phyloP scores from a whole-genome alignment of 2,113 vertebrate species.

The Cochlearius cochlearius region DNA sequence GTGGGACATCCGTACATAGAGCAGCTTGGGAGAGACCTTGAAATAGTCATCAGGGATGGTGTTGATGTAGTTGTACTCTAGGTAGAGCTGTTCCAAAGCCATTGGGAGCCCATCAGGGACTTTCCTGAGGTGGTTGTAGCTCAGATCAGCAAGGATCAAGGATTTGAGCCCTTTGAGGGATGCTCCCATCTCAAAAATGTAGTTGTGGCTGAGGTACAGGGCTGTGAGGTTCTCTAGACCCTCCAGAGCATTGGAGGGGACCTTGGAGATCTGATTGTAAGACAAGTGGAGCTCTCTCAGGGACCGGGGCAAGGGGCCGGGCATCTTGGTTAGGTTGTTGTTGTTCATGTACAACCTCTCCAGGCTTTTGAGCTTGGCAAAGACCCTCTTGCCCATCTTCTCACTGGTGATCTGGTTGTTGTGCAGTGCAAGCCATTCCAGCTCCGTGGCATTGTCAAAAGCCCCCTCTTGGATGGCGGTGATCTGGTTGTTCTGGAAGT shows the following conservation, averaged over 20 bases:
- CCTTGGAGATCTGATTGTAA: slow-evolving; percentile 85
- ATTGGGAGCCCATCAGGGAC: slow-evolving; percentile 85
- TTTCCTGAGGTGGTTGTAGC: slow-evolving; percentile 86
- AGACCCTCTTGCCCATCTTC: slow-evolving; percentile 81
- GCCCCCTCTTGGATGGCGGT: slow-evolving; percentile 82
- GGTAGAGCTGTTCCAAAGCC: slow-evolving; percentile 89
- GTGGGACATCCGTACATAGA: slow-evolving; percentile 89
- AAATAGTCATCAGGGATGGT: slow-evolving; percentile 85
- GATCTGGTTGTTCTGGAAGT: slow-evolving; percentile 94
- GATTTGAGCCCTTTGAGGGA: slow-evolving; percentile 83
- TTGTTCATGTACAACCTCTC: slow-evolving; percentile 91
- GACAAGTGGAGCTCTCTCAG: slow-evolving; percentile 87
- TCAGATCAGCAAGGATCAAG: slow-evolving; percentile 86
- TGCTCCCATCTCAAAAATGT: slow-evolving; percentile 82
- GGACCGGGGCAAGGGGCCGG: slow-evolving; percentile 83
- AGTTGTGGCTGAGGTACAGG: slow-evolving; percentile 89
- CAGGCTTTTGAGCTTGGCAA: slow-evolving; percentile 81
- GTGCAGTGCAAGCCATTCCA: slow-evolving; percentile 93
- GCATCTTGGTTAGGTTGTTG: slow-evolving; percentile 90
- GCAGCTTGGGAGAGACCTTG: slow-evolving; percentile 79
- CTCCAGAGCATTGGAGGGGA: slow-evolving; percentile 81
- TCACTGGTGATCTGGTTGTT: slow-evolving; percentile 87
- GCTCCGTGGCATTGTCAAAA: slow-evolving; percentile 86
- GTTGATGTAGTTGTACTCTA: slow-evolving; percentile 90
- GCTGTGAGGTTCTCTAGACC: slow-evolving; percentile 92